These are phyloP conservation scores for Archivesica marissinica DNA, from an alignment of 1,140 invertebrate genomes.

Conservation along the genomic window DNA sequence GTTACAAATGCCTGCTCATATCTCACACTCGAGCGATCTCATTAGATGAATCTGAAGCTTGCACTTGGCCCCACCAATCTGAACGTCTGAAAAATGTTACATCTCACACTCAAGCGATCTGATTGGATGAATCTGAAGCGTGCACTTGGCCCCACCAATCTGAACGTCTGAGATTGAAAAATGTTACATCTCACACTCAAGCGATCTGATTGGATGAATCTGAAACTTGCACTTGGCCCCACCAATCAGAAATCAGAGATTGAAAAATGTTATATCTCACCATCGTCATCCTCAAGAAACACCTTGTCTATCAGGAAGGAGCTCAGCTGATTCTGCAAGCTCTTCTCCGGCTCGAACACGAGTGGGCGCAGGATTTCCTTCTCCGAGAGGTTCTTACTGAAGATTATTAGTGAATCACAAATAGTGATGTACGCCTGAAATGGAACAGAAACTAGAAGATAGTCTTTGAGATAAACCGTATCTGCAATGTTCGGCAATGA, in stretches of 20 bases:
- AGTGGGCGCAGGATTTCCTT: constrained; percentile 86
- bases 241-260: not conserved
- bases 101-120: too few species aligned
- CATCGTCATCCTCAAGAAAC: constrained; percentile 93
- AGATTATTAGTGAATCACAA: constrained; percentile 97
- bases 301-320: constrained; percentile 97
- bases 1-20: too few species aligned
- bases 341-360: constrained; percentile 92
- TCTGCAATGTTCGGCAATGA: too few species aligned
- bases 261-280: too few species aligned
- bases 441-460: constrained; percentile 39
- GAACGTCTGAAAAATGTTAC: too few species aligned
- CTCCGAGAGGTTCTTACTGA: constrained; percentile 92
- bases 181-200: not conserved
- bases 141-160: too few species aligned
- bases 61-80: too few species aligned
- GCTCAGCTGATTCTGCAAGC: constrained; percentile 93
- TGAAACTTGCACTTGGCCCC: not conserved
- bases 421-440: constrained; percentile 95
- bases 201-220: too few species aligned
- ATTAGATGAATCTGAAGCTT: not conserved
- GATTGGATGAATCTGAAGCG: too few species aligned
- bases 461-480: too few species aligned
- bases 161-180: not conserved
- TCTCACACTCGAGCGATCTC: too few species aligned